phyloP scores from a whole-genome alignment of 2,797 vertebrate species.

The Girardinus metallicus region DNA sequence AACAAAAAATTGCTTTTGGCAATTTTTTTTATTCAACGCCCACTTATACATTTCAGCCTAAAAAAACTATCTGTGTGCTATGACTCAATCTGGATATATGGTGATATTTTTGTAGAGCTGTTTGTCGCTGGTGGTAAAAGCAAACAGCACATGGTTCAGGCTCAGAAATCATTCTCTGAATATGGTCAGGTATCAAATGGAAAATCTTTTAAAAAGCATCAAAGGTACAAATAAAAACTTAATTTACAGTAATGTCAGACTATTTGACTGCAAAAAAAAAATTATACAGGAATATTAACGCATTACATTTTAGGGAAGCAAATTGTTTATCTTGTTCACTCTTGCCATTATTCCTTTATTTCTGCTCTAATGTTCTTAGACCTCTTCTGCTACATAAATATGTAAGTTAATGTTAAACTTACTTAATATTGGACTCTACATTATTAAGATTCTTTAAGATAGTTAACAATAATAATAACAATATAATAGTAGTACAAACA shows the following conservation, averaged over 20 bases:
- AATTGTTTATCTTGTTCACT: neutral
- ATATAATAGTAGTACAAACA: neutral
- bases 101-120: conserved; percentile 24
- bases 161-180: neutral
- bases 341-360: conserved; percentile 7
- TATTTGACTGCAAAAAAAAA: neutral
- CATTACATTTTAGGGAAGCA: neutral
- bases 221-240: neutral
- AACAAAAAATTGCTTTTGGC: conserved; percentile 39
- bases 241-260: neutral
- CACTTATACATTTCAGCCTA: conserved; percentile 46
- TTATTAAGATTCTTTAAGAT: conserved; percentile 22
- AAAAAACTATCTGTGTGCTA: conserved; percentile 27
- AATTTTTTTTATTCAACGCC: conserved; percentile 27
- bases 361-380: neutral
- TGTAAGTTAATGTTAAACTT: conserved; percentile 8
- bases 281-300: neutral
- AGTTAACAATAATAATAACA: neutral
- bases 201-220: neutral
- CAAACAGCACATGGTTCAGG: neutral
- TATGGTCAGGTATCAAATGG: neutral
- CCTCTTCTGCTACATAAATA: neutral
- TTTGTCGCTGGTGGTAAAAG: neutral
- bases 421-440: conserved; percentile 6
- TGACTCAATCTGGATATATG: conserved; percentile 30